Conservation (phyloP, 1,140 invertebrate genomes). For the Cydia splendana region DNA sequence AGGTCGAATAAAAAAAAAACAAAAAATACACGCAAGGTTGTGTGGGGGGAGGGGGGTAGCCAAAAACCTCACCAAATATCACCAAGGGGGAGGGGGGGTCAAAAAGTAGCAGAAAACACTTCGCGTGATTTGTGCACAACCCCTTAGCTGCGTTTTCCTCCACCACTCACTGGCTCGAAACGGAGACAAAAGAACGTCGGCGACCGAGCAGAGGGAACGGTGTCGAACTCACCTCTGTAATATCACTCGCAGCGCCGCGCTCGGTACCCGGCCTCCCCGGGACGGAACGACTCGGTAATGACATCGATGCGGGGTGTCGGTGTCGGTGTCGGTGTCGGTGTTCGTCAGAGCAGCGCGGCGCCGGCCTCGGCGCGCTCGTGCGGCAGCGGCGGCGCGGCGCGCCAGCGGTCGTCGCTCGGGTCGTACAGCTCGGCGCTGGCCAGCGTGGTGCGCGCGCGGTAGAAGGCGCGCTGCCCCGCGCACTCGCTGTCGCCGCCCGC, state of each 20-base stretch:
- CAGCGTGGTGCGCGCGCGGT: constrained; percentile 90
- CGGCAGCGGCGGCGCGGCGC: constrained; percentile 87
- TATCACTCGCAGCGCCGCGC: neutral
- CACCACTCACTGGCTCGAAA: constrained; percentile 33
- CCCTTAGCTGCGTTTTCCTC: too few relatives aligned
- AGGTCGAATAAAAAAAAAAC: too few relatives aligned
- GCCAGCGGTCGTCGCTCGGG: constrained; percentile 89
- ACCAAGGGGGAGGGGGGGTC: too few relatives aligned
- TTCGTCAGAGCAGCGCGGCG: constrained; percentile 82
- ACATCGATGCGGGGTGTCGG: neutral
- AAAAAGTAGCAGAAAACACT: too few relatives aligned
- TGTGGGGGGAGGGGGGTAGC: too few relatives aligned
- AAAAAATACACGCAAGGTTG: too few relatives aligned
- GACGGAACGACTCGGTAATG: too few relatives aligned
- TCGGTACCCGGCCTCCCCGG: neutral
- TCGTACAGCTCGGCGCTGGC: constrained; percentile 91
- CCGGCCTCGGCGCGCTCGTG: constrained; percentile 91
- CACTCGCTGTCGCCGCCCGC: constrained; percentile 73
- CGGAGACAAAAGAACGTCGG: too few relatives aligned
- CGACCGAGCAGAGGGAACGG: too few relatives aligned
- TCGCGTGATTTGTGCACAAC: too few relatives aligned
- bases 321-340: too few relatives aligned
- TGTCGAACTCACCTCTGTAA: neutral
- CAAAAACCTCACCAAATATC: too few relatives aligned
- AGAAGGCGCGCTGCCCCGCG: constrained; percentile 86